Evolutionary conservation across 2,113 vertebrate genomes (phyloP).

Genomic region (Sinosuthora webbiana): DNA sequence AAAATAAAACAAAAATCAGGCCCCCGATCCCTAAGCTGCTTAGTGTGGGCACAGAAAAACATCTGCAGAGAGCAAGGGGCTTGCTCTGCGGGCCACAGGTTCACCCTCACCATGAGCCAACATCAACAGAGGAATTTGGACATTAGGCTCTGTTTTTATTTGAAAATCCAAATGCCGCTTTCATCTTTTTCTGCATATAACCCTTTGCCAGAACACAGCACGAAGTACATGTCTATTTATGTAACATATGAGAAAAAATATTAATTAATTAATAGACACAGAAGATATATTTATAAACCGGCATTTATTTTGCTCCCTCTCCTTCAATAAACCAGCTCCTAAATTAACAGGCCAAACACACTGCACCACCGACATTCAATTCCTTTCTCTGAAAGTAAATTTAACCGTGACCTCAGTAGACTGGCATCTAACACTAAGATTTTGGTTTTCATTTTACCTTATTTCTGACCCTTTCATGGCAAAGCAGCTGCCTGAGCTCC

Average conservation of each 20-base stretch:
- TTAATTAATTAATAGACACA: conserved; percentile 36
- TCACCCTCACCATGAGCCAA: conserved; percentile 21
- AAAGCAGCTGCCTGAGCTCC: background rate
- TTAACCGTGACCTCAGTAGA: conserved; percentile 39
- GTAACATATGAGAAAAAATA: conserved; percentile 25
- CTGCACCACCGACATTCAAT: background rate
- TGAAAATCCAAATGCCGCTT: conserved; percentile 45
- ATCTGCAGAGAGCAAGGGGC: conserved; percentile 44
- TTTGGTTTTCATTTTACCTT: conserved; percentile 16
- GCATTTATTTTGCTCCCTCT: conserved; percentile 25
- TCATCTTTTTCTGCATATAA: conserved; percentile 27
- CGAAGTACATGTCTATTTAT: conserved; percentile 19
- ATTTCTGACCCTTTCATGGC: background rate
- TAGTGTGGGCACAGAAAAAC: background rate
- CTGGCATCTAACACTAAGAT: conserved; percentile 32
- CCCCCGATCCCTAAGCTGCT: background rate
- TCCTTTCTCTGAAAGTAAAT: conserved; percentile 38
- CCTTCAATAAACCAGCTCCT: background rate
- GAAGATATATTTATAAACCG: background rate
- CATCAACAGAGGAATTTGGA: conserved; percentile 38
- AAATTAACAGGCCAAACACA: conserved; percentile 26
- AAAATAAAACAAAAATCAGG: conserved; percentile 3
- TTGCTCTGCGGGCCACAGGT: background rate
- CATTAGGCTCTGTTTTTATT: conserved; percentile 34
- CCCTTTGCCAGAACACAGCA: background rate